Evolutionary conservation across 2,797 vertebrate genomes (phyloP).

Genomic region (Zalophus californianus): DNA sequence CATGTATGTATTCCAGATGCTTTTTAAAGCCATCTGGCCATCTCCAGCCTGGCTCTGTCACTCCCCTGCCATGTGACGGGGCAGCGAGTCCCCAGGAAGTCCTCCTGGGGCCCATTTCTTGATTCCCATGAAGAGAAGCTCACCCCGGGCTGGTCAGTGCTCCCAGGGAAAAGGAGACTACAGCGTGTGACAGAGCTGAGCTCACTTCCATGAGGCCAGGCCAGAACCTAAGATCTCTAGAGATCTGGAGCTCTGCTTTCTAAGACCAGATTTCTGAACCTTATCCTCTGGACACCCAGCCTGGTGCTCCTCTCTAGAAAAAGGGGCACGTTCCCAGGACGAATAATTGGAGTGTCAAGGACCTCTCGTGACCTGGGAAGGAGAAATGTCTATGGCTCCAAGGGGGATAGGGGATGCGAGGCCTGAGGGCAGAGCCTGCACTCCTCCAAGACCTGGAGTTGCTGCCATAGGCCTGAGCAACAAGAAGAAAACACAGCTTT

Average conservation of each 20-base stretch:
- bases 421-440: neutral
- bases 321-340: neutral
- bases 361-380: neutral
- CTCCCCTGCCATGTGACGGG: neutral
- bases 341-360: neutral
- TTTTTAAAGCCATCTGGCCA: neutral
- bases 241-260: neutral
- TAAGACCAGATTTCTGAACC: neutral
- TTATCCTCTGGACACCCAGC: neutral
- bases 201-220: neutral
- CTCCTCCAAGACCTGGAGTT: too few relatives aligned
- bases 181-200: neutral
- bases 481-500: fast-evolving
- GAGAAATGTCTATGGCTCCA: neutral
- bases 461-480: neutral
- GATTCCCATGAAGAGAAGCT: neutral
- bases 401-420: neutral
- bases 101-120: neutral
- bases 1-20: neutral
- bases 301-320: neutral
- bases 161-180: neutral
- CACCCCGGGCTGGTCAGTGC: neutral
- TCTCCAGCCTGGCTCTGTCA: neutral
- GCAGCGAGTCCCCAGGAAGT: neutral
- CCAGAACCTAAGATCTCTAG: neutral